phyloP scores from a whole-genome alignment of 2,888 invertebrate species.

The Tetragnatha montana region DNA sequence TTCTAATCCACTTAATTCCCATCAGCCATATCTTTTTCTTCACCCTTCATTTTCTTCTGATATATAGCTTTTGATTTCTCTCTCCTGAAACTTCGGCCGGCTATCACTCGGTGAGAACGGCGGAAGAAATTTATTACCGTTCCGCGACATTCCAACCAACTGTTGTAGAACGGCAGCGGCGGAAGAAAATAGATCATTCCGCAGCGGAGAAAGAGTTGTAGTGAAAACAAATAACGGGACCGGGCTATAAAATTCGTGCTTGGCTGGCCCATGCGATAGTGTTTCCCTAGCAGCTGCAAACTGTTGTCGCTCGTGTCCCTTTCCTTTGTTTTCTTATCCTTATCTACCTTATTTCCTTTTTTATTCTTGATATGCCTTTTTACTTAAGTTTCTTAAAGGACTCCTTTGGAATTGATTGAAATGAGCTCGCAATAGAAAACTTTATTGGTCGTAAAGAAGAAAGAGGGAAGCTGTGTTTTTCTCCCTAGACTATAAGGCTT shows the following conservation, averaged over 20 bases:
- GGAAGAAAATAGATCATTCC: slow-evolving; percentile 51
- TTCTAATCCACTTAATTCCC: not conserved
- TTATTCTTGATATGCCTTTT: slow-evolving; percentile 13
- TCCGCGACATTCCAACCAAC: slow-evolving; percentile 50
- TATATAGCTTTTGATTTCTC: slow-evolving; percentile 29
- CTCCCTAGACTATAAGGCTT: not conserved
- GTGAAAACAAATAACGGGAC: slow-evolving; percentile 56
- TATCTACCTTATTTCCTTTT: slow-evolving; percentile 16
- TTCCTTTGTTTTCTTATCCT: slow-evolving; percentile 27
- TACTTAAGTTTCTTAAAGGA: not conserved
- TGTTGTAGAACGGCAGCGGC: slow-evolving; percentile 45
- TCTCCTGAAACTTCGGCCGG: slow-evolving; percentile 5
- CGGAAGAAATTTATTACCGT: slow-evolving; percentile 44
- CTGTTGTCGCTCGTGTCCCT: slow-evolving; percentile 23
- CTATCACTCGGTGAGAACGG: slow-evolving; percentile 31
- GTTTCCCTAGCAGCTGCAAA: slow-evolving; percentile 39
- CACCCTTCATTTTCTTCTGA: not conserved
- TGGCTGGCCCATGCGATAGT: slow-evolving; percentile 41
- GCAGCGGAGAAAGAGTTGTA: slow-evolving; percentile 37
- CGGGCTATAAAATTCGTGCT: slow-evolving; percentile 55
- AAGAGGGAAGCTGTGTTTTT: not conserved
- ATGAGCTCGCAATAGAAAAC: not conserved
- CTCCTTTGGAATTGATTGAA: not conserved
- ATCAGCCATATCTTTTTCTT: not conserved
- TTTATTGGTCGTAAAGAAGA: not conserved